A percentile compares a stretch with the other conserved stretches of the same genome.
These are phyloP conservation scores for Rousettus madagascariensis DNA, from an alignment of 2,797 vertebrate species.

Conservation along the genomic window DNA sequence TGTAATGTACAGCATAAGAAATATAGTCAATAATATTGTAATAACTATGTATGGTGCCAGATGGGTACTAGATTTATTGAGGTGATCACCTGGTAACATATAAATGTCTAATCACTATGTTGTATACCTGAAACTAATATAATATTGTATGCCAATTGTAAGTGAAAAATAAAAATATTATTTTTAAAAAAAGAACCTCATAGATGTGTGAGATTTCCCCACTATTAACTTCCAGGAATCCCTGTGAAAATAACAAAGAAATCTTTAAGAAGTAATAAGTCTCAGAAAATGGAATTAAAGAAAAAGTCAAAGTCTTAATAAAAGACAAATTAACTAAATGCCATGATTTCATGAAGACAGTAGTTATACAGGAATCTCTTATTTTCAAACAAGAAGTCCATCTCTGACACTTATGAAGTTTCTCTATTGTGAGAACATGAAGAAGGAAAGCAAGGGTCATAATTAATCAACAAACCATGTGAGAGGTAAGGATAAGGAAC, in stretches of 20 bases:
- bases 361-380: slow-evolving; percentile 5
- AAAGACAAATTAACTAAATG: slow-evolving; percentile 23
- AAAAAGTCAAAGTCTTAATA: slow-evolving; percentile 23
- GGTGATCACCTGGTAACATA: too few relatives aligned
- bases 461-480: not conserved
- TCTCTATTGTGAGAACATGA: not conserved
- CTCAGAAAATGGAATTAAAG: slow-evolving; percentile 17
- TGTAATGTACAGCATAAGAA: too few relatives aligned
- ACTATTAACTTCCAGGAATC: not conserved
- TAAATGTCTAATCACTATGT: too few relatives aligned
- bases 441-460: not conserved
- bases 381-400: not conserved
- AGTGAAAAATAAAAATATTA: too few relatives aligned
- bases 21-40: too few relatives aligned
- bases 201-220: not conserved
- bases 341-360: not conserved
- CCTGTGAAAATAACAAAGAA: slow-evolving; percentile 17
- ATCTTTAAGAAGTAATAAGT: not conserved
- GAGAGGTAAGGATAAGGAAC: slow-evolving; percentile 3
- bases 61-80: too few relatives aligned
- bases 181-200: not conserved
- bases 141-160: too few relatives aligned
- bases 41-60: too few relatives aligned
- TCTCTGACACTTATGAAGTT: not conserved
- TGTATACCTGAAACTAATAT: too few relatives aligned